Percentiles rank a stretch among this genome's conserved stretches.
These are phyloP conservation scores for Cardinalis cardinalis DNA, from an alignment of 2,113 vertebrate species.

Conservation along the genomic window DNA sequence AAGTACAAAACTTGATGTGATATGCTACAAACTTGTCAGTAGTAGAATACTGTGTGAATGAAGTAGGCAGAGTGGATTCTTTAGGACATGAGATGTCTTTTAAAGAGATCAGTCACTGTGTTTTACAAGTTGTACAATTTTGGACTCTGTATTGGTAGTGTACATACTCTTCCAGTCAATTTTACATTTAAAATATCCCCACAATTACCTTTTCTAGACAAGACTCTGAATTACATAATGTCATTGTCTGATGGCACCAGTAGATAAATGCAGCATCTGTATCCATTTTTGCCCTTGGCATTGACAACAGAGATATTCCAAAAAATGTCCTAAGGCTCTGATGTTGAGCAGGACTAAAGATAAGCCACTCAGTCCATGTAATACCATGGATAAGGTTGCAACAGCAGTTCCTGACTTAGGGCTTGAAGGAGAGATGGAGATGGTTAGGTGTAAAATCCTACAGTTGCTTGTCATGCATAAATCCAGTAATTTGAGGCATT, in stretches of 20 bases:
- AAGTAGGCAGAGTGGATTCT: not conserved
- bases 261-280: not conserved
- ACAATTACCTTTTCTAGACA: not conserved
- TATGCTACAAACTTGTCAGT: not conserved
- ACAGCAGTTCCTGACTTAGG: not conserved
- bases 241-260: not conserved
- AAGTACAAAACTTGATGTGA: not conserved
- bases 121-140: not conserved
- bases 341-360: not conserved
- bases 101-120: not conserved
- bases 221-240: not conserved
- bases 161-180: not conserved
- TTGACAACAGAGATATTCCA: not conserved
- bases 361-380: rapidly evolving
- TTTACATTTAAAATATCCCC: not conserved
- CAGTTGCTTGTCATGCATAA: not conserved
- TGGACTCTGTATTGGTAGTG: not conserved
- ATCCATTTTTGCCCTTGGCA: not conserved
- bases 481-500: not conserved
- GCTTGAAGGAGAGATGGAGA: not conserved
- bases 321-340: not conserved
- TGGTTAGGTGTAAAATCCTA: not conserved
- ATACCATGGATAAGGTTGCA: not conserved
- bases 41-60: not conserved
- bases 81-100: not conserved